Evolutionary conservation across 37 sponge, comb jelly and placozoan species (phyloP), one percentile per base, ranked within the genome.

Genomic region (Cliona cf. orientalis): DNA sequence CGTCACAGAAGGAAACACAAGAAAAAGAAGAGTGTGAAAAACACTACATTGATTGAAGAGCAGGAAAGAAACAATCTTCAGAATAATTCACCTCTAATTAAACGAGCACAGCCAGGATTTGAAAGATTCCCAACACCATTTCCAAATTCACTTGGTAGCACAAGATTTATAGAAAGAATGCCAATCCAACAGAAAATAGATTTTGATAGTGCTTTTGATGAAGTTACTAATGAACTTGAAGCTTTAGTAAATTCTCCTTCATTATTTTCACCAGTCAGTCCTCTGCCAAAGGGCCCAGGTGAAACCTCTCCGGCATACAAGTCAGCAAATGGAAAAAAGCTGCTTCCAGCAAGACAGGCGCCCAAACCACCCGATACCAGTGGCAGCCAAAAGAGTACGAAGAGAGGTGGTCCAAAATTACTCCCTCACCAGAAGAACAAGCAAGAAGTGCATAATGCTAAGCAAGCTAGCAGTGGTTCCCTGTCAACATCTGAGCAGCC

Each of bases 81-180:
- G n/a, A 75, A 44, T 26, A 75, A 76, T 56, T 59, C 84, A 32
- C 68, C 58, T 14, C 6, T 39, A 26, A 39, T 23, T 6, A 63
- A 75, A 37, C 64, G 38, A 41, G 58, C 43, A 33, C 5, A 33
- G 35, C 11, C 6, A 74, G 57, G 41, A 12, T 31, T n/a, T 46
- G 76, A 65, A 37, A 75, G 84, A 38, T 7, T 76, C 0, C 84
- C 68, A 37, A 83, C 83, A 44, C 83, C 83, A 22, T 32, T 66
- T 21, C 80, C 79, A 31, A 49, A 21, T 19, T 1, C 43, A n/a
- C n/a, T 37, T 4, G 3, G 17, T 5, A 43, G 31, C n/a, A n/a
- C n/a, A n/a, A n/a, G n/a, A n/a, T n/a, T n/a, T n/a, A n/a, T n/a
- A n/a, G n/a, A n/a, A n/a, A n/a, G n/a, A n/a, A n/a, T n/a, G n/a